phyloP scores from a whole-genome alignment of 1,140 invertebrate genomes.

The Brachystomella parvula region DNA sequence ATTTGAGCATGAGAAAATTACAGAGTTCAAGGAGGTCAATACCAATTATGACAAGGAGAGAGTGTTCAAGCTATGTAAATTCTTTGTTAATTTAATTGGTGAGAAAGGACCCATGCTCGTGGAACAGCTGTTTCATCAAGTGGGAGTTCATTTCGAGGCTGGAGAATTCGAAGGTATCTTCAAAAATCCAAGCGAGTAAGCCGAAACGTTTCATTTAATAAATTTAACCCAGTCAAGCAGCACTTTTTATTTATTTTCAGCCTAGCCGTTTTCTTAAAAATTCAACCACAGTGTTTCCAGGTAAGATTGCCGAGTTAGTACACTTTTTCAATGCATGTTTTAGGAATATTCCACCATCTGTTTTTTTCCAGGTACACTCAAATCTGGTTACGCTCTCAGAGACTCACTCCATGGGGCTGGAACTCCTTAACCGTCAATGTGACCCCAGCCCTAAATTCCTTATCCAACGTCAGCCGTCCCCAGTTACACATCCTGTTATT shows the following conservation, averaged over 20 bases:
- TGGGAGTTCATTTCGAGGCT: slow-evolving; percentile 45
- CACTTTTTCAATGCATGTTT: background rate
- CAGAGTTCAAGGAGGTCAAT: slow-evolving; percentile 13
- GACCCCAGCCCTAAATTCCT: background rate
- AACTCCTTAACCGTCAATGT: background rate
- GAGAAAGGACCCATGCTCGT: slow-evolving; percentile 69
- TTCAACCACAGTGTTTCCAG: slow-evolving; percentile 33
- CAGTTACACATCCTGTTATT: background rate
- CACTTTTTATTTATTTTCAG: slow-evolving; percentile 5
- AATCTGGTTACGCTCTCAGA: slow-evolving; percentile 62
- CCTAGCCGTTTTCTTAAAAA: slow-evolving; percentile 5
- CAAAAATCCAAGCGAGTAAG: slow-evolving; percentile 66
- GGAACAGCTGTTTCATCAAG: slow-evolving; percentile 73
- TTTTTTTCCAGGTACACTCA: slow-evolving; percentile 70
- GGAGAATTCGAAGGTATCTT: slow-evolving; percentile 65
- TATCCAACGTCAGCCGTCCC: background rate
- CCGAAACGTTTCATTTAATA: background rate
- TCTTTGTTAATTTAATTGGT: slow-evolving; percentile 67
- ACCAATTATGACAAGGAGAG: slow-evolving; percentile 45
- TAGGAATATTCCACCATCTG: slow-evolving; percentile 3
- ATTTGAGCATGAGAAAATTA: slow-evolving; percentile 57
- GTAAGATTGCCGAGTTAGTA: slow-evolving; percentile 12
- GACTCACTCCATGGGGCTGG: slow-evolving; percentile 11
- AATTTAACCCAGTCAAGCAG: background rate
- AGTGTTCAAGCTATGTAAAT: slow-evolving; percentile 65